phyloP scores from a whole-genome alignment of 30 jellyfish, hydroid and myxozoan species.

The Turritopsis rubra region DNA sequence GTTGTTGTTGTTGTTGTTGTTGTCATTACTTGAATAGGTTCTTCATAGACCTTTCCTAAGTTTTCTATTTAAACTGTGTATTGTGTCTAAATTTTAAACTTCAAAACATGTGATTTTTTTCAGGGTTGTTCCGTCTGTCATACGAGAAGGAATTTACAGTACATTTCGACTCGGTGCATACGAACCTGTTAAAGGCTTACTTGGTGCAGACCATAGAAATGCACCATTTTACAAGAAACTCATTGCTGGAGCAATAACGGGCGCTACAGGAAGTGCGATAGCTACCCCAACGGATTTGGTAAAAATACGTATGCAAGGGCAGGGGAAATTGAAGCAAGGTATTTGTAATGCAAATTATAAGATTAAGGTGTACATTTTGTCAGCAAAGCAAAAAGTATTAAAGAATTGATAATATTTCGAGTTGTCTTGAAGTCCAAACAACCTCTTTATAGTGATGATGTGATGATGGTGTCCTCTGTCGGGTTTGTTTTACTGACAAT shows the following conservation, averaged over 20 bases:
- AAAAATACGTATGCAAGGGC: conserved; percentile 76
- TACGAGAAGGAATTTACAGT: conserved; percentile 86
- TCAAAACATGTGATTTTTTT: neutral
- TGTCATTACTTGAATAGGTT: too few relatives aligned
- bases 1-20: too few relatives aligned
- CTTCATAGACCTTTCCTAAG: too few relatives aligned
- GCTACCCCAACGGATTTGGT: conserved; percentile 91
- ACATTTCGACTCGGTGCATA: conserved; percentile 77
- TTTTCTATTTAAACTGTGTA: neutral
- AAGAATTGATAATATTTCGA: too few relatives aligned
- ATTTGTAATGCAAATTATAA: too few relatives aligned
- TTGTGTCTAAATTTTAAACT: neutral
- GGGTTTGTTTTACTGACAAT: too few relatives aligned
- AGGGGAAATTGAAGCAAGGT: conserved; percentile 62
- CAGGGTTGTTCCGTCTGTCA: conserved; percentile 60
- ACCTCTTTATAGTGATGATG: too few relatives aligned
- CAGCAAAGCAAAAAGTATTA: too few relatives aligned
- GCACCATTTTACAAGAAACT: conserved; percentile 71
- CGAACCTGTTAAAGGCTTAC: conserved; percentile 65
- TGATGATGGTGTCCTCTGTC: too few relatives aligned
- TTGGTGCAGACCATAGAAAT: conserved; percentile 46
- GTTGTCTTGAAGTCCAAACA: too few relatives aligned
- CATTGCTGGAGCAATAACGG: conserved; percentile 81
- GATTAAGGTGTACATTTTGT: neutral
- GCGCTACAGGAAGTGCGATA: conserved; percentile 83